Conservation (phyloP, 2,113 vertebrate genomes). For the Scolopax mira region DNA sequence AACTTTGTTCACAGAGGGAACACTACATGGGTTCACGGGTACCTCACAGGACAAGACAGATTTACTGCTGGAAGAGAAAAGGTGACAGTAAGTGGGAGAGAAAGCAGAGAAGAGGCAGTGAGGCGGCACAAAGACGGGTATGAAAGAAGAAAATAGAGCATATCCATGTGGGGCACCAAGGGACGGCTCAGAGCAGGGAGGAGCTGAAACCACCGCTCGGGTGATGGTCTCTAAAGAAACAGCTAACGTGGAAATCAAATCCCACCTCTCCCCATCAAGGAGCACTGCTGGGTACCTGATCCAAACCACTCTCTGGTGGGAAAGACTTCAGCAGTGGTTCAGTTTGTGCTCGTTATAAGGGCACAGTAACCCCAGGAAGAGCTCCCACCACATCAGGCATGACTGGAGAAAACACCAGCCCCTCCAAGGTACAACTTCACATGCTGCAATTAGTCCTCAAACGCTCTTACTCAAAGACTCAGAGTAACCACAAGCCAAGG, state of each 20-base stretch:
- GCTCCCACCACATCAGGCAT: too few relatives aligned
- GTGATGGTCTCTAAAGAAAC: not conserved
- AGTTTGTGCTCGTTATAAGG: not conserved
- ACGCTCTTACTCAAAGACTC: not conserved
- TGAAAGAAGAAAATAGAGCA: not conserved
- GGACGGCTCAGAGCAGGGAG: not conserved
- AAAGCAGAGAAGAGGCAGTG: not conserved
- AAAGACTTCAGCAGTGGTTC: not conserved
- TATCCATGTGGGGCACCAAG: not conserved
- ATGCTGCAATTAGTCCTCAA: not conserved
- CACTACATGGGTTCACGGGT: not conserved
- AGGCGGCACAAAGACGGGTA: accelerated
- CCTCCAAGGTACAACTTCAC: not conserved
- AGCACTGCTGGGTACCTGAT: too few relatives aligned
- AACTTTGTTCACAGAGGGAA: not conserved
- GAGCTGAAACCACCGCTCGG: accelerated
- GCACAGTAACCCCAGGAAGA: not conserved
- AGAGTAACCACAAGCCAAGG: not conserved
- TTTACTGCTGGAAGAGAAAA: not conserved
- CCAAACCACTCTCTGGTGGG: accelerated
- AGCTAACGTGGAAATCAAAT: not conserved
- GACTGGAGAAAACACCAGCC: not conserved
- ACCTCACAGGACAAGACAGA: not conserved
- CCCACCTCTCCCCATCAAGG: not conserved
- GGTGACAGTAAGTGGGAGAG: not conserved